Percentiles rank a stretch among this genome's conserved stretches.
Conservation (phyloP, 2,797 vertebrate species). For the Graptemys geographica region DNA sequence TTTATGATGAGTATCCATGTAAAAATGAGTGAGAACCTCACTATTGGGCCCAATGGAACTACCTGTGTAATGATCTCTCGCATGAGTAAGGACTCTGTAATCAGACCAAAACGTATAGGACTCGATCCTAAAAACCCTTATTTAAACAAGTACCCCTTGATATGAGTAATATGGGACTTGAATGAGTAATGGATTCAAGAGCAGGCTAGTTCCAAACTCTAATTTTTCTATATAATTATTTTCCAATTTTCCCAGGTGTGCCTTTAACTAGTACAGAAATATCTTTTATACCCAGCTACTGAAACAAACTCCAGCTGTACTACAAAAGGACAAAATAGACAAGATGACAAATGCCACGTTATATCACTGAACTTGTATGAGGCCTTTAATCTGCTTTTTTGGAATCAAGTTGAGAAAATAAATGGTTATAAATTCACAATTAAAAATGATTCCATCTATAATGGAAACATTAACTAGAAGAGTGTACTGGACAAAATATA, state of each 20-base stretch:
- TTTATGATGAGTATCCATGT: neutral
- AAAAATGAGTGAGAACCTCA: neutral
- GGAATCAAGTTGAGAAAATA: neutral
- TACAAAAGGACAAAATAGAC: conserved; percentile 42
- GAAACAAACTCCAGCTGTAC: neutral
- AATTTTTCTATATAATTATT: neutral
- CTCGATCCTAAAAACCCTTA: neutral
- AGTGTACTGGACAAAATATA: neutral
- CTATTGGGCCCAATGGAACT: neutral
- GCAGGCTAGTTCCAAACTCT: neutral
- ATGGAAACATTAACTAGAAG: neutral
- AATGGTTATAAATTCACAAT: neutral
- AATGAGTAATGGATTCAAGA: neutral
- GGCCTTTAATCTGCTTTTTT: neutral
- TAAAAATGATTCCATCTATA: neutral
- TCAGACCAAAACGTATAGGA: neutral
- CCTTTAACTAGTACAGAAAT: neutral
- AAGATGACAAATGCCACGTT: neutral
- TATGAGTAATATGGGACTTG: neutral
- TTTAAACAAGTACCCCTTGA: neutral
- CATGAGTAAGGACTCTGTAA: neutral
- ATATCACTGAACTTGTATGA: neutral
- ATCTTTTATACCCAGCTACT: no score
- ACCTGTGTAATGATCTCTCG: neutral
- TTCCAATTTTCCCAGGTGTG: neutral